Base-by-base conservation (phyloP, 2,797 vertebrate species). In the Orientallactaga sibirica region DNA sequence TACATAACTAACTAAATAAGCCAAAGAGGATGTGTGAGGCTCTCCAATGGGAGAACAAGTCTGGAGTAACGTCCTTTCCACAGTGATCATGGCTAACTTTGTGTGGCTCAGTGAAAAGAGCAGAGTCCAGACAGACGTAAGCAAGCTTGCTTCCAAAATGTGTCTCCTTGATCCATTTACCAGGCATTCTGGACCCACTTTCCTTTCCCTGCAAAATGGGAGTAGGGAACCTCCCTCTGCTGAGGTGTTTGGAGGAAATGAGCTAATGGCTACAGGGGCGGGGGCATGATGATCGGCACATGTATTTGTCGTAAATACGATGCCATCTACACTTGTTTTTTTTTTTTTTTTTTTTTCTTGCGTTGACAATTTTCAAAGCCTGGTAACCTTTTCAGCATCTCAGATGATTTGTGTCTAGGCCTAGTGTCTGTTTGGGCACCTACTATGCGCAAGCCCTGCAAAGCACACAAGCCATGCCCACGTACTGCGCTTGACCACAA, bases 241-340 rank as follows among this genome's bases (percentile, higher is more conserved):
- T 67, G 37, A 90, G 68, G 70, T 27, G 48, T 41, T 24, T 41
- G 52, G 18, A 27, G 43, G 37, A 67, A 68, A n/a, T 27, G 10
- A 74, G 29, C 6, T 83, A 78, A 68, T 1, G 20, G 18, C 37
- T 67, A 12, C 22, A 20, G 24, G 62, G 83, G 41, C 15, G 48
- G 18, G 81, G 29, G 5, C 14, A 15, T 86, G 52, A 74, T 48
- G 37, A 84, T 0, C 18, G 29, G 79, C 37, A 10, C 62, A 9
- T 71, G 58, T 78, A 70, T 91, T 93, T 93, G 27, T 77, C 71
- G 84, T 61, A 88, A 83, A 58, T 20, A 80, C 8, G 15, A 81
- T 43, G 48, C 25, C 77, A 78, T 52, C 24, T 87, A 75, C 24
- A 27, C 58, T 55, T 58, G 14, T 37, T 75, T 70, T 64, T 58